Conservation (phyloP, 2,888 invertebrate species). For the Agonum fuliginosum region DNA sequence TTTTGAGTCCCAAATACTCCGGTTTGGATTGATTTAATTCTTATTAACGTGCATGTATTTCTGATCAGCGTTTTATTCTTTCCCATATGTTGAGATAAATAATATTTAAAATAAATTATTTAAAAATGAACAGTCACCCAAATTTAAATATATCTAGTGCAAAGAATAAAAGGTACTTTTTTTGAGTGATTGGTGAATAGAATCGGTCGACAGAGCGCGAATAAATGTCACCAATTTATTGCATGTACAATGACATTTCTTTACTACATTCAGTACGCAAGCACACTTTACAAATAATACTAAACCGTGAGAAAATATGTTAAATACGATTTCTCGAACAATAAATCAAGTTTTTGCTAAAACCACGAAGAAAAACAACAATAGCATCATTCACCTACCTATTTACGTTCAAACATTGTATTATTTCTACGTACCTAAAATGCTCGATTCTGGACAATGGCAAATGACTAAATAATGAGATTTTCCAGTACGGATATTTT, state of each 20-base stretch:
- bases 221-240: background rate
- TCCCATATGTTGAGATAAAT: too few species aligned
- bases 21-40: too few species aligned
- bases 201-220: background rate
- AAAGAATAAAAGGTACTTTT: too few species aligned
- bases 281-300: background rate
- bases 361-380: conserved; percentile 2
- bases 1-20: too few species aligned
- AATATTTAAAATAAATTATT: too few species aligned
- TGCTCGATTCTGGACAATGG: conserved; percentile 88
- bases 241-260: background rate
- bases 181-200: background rate
- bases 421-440: conserved; percentile 80
- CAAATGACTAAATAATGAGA: conserved; percentile 95
- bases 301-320: conserved; percentile 8
- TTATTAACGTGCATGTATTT: too few species aligned
- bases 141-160: too few species aligned
- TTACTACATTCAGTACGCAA: background rate
- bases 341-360: background rate
- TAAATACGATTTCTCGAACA: background rate
- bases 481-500: conserved; percentile 94
- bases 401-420: background rate
- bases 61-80: too few species aligned
- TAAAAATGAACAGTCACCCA: too few species aligned
- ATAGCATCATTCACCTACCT: conserved; percentile 17